Base-by-base conservation (phyloP, 2,888 invertebrate species). In the Phaonia tiefii region DNA sequence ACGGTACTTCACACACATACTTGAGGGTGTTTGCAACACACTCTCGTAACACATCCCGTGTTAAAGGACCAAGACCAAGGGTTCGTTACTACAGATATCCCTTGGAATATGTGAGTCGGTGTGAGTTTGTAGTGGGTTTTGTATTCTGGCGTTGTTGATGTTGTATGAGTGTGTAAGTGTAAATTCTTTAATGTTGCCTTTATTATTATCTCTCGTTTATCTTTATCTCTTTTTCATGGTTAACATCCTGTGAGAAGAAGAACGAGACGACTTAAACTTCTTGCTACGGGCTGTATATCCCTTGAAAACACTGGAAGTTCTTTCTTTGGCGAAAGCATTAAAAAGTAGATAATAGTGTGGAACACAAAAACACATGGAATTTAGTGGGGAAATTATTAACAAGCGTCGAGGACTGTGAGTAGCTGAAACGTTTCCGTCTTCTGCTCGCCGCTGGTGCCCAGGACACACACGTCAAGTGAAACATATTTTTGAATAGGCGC, bases 171-270 rank as follows among this genome's bases (percentile, higher is more conserved):
- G 31, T 5, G 31, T 31, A 22, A 25, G 2, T 25, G 7, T 25
- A 17, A 67, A 46, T 37, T 31, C 26, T 65, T 63, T 39, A 20
- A 70, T 46, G 26, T 67, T 60, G 37, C 63, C 46, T 69, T 78
- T 54, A 44, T 65, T 31, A 8, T 31, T 74, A 39, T 79, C 69
- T 39, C 56, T n/a, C 2, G 56, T n/a, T 74, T 74, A 56, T 46
- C 67, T 46, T 75, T 75, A 49, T 71, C 39, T 15, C 46, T 22
- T 58, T 60, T 71, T 66, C 49, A 71, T 51, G 74, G 15, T 71
- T 51, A 70, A 79, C 66, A 75, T 79, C 71, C 71, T 79, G 65
- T 58, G 51, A 67, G 31, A 54, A 63, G 37, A 13, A 49, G 49
- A 22, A 54, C 20, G 11, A 54, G 25, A 25, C 13, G 25, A 54